Evolutionary conservation across 2,888 invertebrate genomes (phyloP).

Genomic region (Iphiclides podalirius): DNA sequence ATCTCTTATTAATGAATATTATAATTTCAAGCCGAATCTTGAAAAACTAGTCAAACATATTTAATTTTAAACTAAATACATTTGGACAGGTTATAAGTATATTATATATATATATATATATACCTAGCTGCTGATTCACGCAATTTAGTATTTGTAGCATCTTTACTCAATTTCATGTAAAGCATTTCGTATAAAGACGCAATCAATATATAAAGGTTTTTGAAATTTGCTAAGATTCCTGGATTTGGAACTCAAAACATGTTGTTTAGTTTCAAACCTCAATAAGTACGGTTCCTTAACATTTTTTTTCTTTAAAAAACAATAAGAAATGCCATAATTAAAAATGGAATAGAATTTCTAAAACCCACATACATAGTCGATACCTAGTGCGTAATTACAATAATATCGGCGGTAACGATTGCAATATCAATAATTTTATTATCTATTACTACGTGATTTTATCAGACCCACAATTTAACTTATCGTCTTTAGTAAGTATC

Average conservation of each 20-base stretch:
- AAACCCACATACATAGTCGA: no score
- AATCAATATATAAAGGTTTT: no score
- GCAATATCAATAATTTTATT: conserved; percentile 4
- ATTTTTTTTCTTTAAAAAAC: no score
- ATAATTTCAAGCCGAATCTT: conserved; percentile 5
- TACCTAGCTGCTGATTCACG: no score
- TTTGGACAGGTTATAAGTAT: not conserved
- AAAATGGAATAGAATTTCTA: not conserved
- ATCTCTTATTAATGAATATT: not conserved
- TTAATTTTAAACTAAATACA: conserved; percentile 2
- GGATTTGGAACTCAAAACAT: no score
- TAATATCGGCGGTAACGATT: not conserved
- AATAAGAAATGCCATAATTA: no score
- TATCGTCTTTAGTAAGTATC: conserved; percentile 3
- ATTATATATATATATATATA: conserved; percentile 6
- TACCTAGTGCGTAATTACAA: not conserved
- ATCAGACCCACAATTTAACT: conserved; percentile 1
- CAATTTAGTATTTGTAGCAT: no score
- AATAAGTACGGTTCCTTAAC: no score
- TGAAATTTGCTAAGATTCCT: no score
- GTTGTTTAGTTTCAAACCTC: no score
- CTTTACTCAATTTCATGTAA: no score
- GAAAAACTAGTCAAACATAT: conserved; percentile 6
- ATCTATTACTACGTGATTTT: conserved; percentile 6
- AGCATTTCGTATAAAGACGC: no score